Base-by-base conservation (phyloP, 2,888 invertebrate genomes). In the Hypselothyrea guttata region DNA sequence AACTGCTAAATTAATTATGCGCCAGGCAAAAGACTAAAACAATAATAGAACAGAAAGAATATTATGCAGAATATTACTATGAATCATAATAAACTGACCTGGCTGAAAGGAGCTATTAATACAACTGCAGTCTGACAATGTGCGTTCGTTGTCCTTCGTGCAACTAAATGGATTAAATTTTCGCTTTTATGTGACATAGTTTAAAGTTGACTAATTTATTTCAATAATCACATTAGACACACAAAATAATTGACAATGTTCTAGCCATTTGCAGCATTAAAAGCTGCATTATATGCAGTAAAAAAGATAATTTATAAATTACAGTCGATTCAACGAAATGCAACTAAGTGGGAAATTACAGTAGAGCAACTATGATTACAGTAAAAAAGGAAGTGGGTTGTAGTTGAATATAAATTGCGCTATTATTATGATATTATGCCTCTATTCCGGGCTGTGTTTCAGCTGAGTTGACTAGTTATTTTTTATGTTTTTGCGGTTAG, bases 381-480 rank as follows among this genome's bases (percentile, higher is more conserved):
- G 5, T 30, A 7, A 22, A 7, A 27, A 7, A 8, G 27, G 7
- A 9, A 2, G 16, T 8, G 27, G 4, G n/a, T n/a, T n/a, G n/a
- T 11, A 8, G 18, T 27, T 12, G 45, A 7, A 16, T 27, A 8
- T 5, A 35, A 55, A 58, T 48, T 27, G 48, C 40, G 12, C 51
- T 31, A 4, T 7, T 34, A 42, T 64, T 71, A 64, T 57, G 34
- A 56, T 51, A 45, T 57, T 49, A 53, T 60, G 45, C 13, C 34
- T 30, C 7, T 38, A 28, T 28, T 30, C 8, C 27, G 7, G 2
- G 13, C 7, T 37, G 8, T 41, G 27, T 45, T 33, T 18, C 18
- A 30, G 40, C 37, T 12, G 4, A 18, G 51, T 31, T 70, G 65
- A 82, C 82, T 76, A 63, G 52, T 68, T 76, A 78, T 74, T n/a